These are phyloP conservation scores for Teinopalpus imperialis DNA, from an alignment of 2,888 invertebrate species.

Conservation along the genomic window DNA sequence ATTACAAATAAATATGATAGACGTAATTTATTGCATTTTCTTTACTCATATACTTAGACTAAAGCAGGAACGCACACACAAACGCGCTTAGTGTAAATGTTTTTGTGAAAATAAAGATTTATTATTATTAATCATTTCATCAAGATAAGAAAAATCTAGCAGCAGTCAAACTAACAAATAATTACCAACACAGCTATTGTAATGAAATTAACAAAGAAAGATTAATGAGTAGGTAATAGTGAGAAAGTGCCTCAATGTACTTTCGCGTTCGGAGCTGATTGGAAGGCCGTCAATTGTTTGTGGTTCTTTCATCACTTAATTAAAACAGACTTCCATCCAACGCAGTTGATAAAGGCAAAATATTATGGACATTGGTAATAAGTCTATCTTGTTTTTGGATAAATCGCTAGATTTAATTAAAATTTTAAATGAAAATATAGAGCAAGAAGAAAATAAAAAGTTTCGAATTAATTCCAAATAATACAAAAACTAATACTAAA, in stretches of 20 bases:
- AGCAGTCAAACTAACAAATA: not conserved
- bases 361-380: no score
- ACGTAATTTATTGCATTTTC: no score
- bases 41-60: no score
- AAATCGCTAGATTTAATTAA: not conserved
- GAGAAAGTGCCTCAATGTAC: conserved; percentile 4
- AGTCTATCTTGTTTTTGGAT: not conserved
- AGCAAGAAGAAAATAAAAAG: no score
- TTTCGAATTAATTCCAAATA: no score
- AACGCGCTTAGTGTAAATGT: no score
- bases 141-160: not conserved
- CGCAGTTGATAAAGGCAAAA: no score
- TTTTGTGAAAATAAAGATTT: no score
- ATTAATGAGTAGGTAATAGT: conserved; percentile 1
- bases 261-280: conserved; percentile 2
- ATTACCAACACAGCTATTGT: not conserved
- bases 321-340: not conserved
- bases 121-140: conserved; percentile 1
- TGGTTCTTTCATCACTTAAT: conserved; percentile 11
- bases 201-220: not conserved
- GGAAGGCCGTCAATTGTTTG: conserved; percentile 17
- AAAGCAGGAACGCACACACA: no score
- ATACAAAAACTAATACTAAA: no score
- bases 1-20: no score
- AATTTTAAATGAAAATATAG: not conserved